These are phyloP conservation scores for Philopotamus ludificatus DNA, from an alignment of 1,140 invertebrate species.

Conservation along the genomic window DNA sequence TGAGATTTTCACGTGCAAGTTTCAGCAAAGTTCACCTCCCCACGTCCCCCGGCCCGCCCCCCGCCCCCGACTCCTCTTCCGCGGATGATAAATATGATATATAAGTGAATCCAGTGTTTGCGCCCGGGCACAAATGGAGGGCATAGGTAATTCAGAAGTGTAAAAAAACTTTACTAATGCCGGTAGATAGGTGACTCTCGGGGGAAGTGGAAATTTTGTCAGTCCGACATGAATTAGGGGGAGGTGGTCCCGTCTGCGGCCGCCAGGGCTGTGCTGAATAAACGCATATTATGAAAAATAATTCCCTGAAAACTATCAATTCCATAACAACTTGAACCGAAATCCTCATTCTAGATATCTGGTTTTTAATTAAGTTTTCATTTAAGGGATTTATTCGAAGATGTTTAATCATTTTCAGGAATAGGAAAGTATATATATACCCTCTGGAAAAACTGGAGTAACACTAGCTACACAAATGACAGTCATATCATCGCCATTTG, in stretches of 20 bases:
- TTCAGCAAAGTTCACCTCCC: neutral
- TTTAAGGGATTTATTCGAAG: too few relatives aligned
- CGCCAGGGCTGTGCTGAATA: neutral
- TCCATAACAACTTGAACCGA: too few relatives aligned
- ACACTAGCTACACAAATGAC: too few relatives aligned
- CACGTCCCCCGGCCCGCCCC: neutral
- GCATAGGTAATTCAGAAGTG: constrained; percentile 21
- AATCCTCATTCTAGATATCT: too few relatives aligned
- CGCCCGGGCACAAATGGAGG: constrained; percentile 7
- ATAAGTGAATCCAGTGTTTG: neutral
- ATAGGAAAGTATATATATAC: too few relatives aligned
- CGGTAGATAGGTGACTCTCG: constrained; percentile 15
- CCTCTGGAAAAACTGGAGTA: too few relatives aligned
- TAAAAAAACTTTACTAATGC: constrained; percentile 21
- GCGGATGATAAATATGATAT: constrained; percentile 25
- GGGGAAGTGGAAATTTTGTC: constrained; percentile 24
- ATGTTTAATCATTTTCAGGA: too few relatives aligned
- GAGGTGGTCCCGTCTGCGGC: too few relatives aligned
- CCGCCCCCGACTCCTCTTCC: too few relatives aligned
- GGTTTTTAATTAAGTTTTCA: too few relatives aligned
- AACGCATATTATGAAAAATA: neutral
- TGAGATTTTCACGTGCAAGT: constrained; percentile 27
- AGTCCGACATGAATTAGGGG: constrained; percentile 18
- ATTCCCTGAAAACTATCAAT: too few relatives aligned
- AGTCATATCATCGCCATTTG: too few relatives aligned